Conservation (phyloP, 1,140 invertebrate species). For the Danaus plexippus region DNA sequence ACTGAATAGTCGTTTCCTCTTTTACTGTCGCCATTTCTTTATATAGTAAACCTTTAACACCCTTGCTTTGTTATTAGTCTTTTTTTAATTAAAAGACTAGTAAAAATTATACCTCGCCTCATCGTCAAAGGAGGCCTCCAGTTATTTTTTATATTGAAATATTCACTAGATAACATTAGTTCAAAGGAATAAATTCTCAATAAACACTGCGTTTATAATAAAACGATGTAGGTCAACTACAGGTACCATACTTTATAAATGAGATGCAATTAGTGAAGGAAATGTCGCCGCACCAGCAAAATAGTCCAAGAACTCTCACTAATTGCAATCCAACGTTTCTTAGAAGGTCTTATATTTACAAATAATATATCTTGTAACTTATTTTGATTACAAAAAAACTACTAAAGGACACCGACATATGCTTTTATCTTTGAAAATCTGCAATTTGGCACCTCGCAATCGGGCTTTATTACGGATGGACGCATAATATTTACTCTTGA, state of each 20-base stretch:
- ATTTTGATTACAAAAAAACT: too few species aligned
- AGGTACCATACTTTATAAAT: conserved; percentile 49
- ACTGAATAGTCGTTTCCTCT: too few species aligned
- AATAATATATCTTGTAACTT: too few species aligned
- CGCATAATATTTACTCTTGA: conserved; percentile 28
- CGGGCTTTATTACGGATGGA: too few species aligned
- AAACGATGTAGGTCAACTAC: conserved; percentile 56
- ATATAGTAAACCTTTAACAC: too few species aligned
- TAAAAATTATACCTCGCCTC: conserved; percentile 3
- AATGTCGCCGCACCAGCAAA: conserved; percentile 32
- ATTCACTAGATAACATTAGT: conserved; percentile 10
- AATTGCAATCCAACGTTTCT: conserved; percentile 33
- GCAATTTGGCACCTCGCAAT: conserved; percentile 18
- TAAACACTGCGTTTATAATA: conserved; percentile 23
- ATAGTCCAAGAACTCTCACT: conserved; percentile 38
- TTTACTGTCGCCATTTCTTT: too few species aligned
- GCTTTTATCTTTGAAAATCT: too few species aligned
- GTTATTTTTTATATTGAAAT: conserved; percentile 12
- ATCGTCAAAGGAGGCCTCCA: conserved; percentile 3
- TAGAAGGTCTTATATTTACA: too few species aligned
- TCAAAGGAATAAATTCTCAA: conserved; percentile 29
- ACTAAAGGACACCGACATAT: too few species aligned
- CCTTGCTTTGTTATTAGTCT: background rate
- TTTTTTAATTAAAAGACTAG: conserved; percentile 3
- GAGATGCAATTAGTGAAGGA: conserved; percentile 60